These are phyloP conservation scores for Hylia prasina DNA, from an alignment of 2,113 vertebrate species.

Conservation along the genomic window DNA sequence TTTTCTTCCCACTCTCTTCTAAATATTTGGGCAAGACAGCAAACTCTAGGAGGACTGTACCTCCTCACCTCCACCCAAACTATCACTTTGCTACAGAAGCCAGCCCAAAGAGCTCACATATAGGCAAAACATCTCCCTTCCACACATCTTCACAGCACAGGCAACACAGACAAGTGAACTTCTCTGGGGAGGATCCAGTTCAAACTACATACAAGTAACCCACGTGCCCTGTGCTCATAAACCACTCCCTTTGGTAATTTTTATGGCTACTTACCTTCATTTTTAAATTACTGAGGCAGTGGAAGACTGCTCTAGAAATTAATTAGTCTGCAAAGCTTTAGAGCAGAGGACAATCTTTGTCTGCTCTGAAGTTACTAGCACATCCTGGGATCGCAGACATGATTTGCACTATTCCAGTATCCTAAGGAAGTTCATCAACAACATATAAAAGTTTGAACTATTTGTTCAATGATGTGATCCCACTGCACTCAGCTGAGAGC, in stretches of 20 bases:
- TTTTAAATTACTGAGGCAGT: not conserved
- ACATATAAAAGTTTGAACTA: not conserved
- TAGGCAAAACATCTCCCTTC: not conserved
- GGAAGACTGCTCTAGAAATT: not conserved
- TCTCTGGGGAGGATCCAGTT: not conserved
- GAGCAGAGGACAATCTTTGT: not conserved
- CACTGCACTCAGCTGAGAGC: not conserved
- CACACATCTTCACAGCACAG: not conserved
- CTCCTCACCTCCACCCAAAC: not conserved
- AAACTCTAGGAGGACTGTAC: not conserved
- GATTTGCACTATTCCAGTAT: not conserved
- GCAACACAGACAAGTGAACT: not conserved
- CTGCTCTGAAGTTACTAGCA: not conserved
- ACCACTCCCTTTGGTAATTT: not conserved
- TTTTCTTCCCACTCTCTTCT: not conserved
- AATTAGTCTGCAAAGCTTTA: not conserved
- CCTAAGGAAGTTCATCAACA: not conserved
- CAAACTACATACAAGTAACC: not conserved
- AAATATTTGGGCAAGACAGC: not conserved
- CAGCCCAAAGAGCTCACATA: not conserved
- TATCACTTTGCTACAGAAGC: not conserved
- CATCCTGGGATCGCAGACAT: not conserved
- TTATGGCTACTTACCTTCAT: not conserved
- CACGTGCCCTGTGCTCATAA: not conserved
- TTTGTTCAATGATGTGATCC: not conserved